phyloP scores from a whole-genome alignment of 2,888 invertebrate genomes.

The Adela reaumurella region DNA sequence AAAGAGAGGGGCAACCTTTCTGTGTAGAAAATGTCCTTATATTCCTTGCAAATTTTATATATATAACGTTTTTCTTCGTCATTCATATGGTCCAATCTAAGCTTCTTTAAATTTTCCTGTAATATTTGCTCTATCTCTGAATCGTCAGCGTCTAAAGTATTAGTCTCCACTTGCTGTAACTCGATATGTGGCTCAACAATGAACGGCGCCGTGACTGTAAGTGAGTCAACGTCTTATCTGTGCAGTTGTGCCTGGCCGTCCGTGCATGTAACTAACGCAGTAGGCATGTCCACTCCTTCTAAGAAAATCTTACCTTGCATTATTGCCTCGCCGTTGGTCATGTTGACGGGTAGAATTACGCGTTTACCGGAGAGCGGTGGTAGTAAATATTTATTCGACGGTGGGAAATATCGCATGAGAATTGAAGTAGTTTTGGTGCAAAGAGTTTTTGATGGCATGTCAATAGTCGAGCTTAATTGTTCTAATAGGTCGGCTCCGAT shows the following conservation, averaged over 20 bases:
- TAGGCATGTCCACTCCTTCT: constrained; percentile 8
- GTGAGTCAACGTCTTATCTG: neutral
- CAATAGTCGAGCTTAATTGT: too few relatives aligned
- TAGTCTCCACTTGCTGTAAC: neutral
- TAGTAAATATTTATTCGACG: too few relatives aligned
- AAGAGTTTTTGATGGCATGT: too few relatives aligned
- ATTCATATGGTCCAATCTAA: constrained; percentile 11
- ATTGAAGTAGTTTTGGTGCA: too few relatives aligned
- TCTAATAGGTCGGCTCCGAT: too few relatives aligned
- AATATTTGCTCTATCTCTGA: neutral
- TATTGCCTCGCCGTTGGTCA: constrained; percentile 7
- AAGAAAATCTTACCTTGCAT: constrained; percentile 7
- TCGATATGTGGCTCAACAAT: neutral
- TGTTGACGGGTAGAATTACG: neutral
- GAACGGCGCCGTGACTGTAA: neutral
- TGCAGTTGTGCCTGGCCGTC: constrained; percentile 9
- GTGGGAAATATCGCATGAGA: too few relatives aligned
- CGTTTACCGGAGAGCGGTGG: too few relatives aligned
- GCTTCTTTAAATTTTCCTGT: neutral
- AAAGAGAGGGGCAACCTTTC: neutral
- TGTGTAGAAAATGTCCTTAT: constrained; percentile 4
- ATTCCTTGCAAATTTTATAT: constrained; percentile 11
- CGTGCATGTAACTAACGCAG: constrained; percentile 7
- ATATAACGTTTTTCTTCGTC: constrained; percentile 5
- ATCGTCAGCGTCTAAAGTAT: neutral